Conservation (phyloP, 2,888 invertebrate species). For the Stenoptilia bipunctidactyla region DNA sequence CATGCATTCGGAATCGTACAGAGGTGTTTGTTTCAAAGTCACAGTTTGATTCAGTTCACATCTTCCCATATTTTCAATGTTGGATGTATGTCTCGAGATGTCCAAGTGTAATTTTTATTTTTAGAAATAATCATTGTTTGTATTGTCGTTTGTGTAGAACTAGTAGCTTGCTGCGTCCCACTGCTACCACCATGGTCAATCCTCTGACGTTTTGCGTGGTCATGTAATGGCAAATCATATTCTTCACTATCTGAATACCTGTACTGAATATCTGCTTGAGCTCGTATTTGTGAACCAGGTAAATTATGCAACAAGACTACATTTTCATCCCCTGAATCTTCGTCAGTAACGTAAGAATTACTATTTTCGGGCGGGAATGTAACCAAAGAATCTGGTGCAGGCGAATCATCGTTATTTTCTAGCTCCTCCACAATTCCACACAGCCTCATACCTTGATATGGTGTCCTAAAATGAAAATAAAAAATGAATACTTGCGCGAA, state of each 20-base stretch:
- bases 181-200: not conserved
- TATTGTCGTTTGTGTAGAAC: no score
- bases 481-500: not conserved
- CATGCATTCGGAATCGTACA: conserved; percentile 2
- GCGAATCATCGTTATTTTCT: not conserved
- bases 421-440: conserved; percentile 3
- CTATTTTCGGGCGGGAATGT: not conserved
- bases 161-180: not conserved
- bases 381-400: not conserved
- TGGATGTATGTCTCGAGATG: not conserved
- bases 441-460: not conserved
- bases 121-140: not conserved
- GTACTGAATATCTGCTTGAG: not conserved
- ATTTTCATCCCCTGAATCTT: no score
- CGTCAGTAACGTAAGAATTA: not conserved
- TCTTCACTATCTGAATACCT: not conserved
- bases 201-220: not conserved
- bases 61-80: not conserved
- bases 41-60: not conserved
- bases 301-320: conserved; percentile 1
- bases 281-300: conserved; percentile 1
- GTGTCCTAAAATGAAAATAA: conserved; percentile 2
- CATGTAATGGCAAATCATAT: not conserved
- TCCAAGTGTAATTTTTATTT: conserved; percentile 1
- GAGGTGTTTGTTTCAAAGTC: not conserved